A percentile compares a stretch with the other conserved stretches of the same genome.
Conservation (phyloP, 2,797 vertebrate genomes). For the Onychomys leucogaster region DNA sequence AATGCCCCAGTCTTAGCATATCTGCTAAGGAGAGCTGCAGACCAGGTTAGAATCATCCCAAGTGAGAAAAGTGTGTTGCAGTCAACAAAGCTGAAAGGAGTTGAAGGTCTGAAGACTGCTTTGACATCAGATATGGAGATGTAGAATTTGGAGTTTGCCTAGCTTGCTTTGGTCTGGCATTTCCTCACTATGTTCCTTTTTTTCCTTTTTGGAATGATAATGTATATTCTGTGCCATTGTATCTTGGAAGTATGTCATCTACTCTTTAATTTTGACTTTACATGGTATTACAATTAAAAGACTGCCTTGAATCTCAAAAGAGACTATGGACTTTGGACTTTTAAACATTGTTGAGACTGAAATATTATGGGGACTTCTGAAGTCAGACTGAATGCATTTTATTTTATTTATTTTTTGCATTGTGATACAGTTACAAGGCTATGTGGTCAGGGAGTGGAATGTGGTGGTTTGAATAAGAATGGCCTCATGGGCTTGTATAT, state of each 20-base stretch:
- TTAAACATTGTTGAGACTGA: background rate
- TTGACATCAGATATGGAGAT: background rate
- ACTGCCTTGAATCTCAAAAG: background rate
- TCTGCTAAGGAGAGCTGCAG: background rate
- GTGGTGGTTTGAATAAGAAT: background rate
- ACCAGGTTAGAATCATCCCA: background rate
- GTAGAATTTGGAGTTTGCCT: background rate
- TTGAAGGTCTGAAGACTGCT: background rate
- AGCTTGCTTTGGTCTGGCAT: background rate
- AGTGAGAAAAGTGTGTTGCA: background rate
- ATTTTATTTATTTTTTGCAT: background rate
- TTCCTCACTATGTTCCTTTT: background rate
- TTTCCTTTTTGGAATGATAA: background rate
- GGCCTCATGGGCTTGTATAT: background rate
- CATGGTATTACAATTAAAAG: background rate
- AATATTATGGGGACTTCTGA: background rate
- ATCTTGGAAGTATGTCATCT: background rate
- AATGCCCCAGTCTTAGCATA: background rate
- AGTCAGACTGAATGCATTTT: background rate
- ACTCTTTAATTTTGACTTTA: background rate
- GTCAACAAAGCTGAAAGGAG: background rate
- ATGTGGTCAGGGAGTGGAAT: background rate
- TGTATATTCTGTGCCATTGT: background rate
- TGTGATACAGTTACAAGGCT: background rate
- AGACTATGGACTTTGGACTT: background rate